Conservation (phyloP, 2,113 vertebrate genomes). For the Vulpes ferrilata region DNA sequence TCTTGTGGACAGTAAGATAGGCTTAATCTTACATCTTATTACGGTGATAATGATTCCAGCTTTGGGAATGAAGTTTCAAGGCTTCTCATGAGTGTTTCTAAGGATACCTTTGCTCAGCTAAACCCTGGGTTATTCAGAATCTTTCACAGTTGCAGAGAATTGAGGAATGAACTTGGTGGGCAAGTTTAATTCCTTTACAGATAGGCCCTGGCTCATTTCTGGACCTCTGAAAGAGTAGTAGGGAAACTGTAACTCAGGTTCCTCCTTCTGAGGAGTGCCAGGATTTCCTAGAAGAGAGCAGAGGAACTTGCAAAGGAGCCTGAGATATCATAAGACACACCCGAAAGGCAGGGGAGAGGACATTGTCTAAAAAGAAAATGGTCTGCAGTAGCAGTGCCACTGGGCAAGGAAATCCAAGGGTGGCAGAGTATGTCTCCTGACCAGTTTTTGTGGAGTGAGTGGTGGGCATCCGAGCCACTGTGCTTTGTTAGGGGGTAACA, state of each 20-base stretch:
- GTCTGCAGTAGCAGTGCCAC: neutral
- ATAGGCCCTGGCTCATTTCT: neutral
- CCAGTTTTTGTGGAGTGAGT: too few relatives aligned
- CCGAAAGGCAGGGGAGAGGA: neutral
- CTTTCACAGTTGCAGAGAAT: neutral
- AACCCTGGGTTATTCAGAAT: neutral
- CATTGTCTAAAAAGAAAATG: neutral
- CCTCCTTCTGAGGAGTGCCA: neutral
- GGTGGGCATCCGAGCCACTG: neutral
- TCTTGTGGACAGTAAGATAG: neutral
- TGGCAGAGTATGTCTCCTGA: rapidly evolving
- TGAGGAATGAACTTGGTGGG: neutral
- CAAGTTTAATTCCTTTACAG: neutral
- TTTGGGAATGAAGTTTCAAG: neutral
- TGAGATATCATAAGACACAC: too few relatives aligned
- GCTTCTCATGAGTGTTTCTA: neutral
- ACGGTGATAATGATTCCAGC: neutral
- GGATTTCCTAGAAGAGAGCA: neutral
- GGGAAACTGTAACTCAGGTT: neutral
- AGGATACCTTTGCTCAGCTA: neutral
- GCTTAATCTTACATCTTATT: neutral
- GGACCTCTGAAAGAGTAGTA: neutral
- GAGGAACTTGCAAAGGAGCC: neutral
- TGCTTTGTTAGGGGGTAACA: neutral
- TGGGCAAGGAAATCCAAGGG: neutral